phyloP scores from a whole-genome alignment of 1,140 invertebrate genomes.

The Drosophila bipectinata region DNA sequence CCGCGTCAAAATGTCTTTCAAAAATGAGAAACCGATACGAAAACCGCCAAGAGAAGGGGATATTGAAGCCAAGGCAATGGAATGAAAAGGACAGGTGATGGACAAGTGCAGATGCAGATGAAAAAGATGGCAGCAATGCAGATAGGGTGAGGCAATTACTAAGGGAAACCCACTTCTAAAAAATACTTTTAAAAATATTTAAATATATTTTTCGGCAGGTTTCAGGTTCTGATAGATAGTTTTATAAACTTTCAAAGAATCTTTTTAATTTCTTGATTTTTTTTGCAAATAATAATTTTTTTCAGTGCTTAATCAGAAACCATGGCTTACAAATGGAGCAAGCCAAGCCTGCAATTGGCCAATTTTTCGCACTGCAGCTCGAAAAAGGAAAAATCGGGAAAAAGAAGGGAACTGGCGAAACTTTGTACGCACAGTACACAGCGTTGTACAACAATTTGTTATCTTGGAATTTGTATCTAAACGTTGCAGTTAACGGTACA shows the following conservation, averaged over 20 bases:
- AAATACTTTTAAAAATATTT: not conserved
- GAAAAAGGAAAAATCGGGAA: conserved; percentile 41
- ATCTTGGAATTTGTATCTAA: conserved; percentile 73
- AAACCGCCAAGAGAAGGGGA: not conserved
- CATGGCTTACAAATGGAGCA: not conserved
- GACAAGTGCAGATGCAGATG: conserved; percentile 49
- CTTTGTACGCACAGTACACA: conserved; percentile 44
- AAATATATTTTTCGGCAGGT: not conserved
- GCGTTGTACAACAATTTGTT: conserved; percentile 75
- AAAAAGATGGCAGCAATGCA: conserved; percentile 21
- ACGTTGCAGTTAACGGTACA: conserved; percentile 74
- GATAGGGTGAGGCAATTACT: conserved; percentile 26
- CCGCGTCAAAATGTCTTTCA: conserved; percentile 74
- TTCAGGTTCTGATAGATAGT: not conserved
- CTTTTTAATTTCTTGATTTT: not conserved
- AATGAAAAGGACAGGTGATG: conserved; percentile 19
- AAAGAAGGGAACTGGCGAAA: conserved; percentile 23
- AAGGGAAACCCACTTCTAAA: not conserved
- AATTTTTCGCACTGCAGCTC: conserved; percentile 49
- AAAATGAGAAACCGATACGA: conserved; percentile 10
- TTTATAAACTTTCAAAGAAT: not conserved
- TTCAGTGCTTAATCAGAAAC: conserved; percentile 3
- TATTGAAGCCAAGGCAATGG: conserved; percentile 2
- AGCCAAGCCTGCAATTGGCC: conserved; percentile 47
- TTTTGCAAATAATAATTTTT: not conserved